phyloP scores from a whole-genome alignment of 2,888 invertebrate species.

The Mythimna impura region DNA sequence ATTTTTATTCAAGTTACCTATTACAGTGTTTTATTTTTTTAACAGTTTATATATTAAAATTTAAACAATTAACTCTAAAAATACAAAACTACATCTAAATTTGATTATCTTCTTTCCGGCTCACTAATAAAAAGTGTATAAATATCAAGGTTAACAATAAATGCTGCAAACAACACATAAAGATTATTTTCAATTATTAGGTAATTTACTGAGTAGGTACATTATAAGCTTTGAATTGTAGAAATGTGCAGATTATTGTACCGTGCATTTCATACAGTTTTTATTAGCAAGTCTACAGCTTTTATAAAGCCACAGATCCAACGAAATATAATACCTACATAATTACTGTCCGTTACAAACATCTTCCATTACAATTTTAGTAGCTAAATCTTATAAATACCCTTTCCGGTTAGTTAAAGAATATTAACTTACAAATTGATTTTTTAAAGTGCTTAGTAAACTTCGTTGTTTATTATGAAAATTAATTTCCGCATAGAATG shows the following conservation, averaged over 20 bases:
- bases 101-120: conserved; percentile 8
- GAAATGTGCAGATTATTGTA: not conserved
- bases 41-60: conserved; percentile 65
- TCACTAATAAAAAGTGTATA: conserved; percentile 50
- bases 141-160: not conserved
- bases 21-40: conserved; percentile 60
- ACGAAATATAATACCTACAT: conserved; percentile 18
- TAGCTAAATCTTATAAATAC: conserved; percentile 60
- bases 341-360: conserved; percentile 32
- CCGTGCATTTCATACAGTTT: conserved; percentile 48
- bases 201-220: not conserved
- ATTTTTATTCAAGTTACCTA: conserved; percentile 55
- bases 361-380: conserved; percentile 25
- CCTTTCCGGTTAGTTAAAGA: conserved; percentile 58
- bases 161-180: not conserved
- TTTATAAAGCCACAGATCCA: conserved; percentile 53
- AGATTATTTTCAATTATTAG: not conserved
- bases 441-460: conserved; percentile 31
- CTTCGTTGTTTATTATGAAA: conserved; percentile 52
- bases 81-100: conserved; percentile 59
- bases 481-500: conserved; percentile 43
- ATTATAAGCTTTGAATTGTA: not conserved
- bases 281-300: conserved; percentile 53
- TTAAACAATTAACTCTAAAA: conserved; percentile 65
- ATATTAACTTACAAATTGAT: conserved; percentile 42